These are phyloP conservation scores for Antitype chi DNA, from an alignment of 2,888 invertebrate species.

Conservation along the genomic window DNA sequence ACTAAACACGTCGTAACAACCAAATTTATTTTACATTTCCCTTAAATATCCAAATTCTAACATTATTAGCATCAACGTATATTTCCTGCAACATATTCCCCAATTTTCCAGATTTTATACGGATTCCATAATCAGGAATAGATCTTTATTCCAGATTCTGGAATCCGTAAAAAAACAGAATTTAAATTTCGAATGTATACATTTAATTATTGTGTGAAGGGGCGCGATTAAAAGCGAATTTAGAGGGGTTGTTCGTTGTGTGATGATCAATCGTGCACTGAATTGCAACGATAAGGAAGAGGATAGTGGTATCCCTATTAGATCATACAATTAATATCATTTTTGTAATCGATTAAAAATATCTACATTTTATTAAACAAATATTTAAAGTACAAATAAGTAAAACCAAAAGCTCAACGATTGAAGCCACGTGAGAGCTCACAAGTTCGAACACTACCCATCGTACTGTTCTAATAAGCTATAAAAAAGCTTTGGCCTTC, in stretches of 20 bases:
- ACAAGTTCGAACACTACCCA: too few species aligned
- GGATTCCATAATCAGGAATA: too few species aligned
- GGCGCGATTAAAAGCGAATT: constrained; percentile 14
- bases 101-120: too few species aligned
- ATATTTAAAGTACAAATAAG: background rate
- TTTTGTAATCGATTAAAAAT: background rate
- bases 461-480: background rate
- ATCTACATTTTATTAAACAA: background rate
- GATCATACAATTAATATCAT: background rate
- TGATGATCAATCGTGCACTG: background rate
- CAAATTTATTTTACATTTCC: background rate
- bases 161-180: constrained; percentile 8
- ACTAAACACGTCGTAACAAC: background rate
- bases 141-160: background rate
- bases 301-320: background rate
- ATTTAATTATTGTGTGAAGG: constrained; percentile 22
- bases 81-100: background rate
- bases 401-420: background rate
- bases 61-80: background rate
- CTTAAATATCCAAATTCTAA: background rate
- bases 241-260: constrained; percentile 13
- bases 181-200: constrained; percentile 9
- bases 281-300: constrained; percentile 4
- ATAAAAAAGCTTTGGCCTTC: background rate
- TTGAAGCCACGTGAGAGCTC: background rate